A percentile compares a stretch with the other conserved stretches of the same genome.
phyloP scores from a whole-genome alignment of 2,888 invertebrate genomes.

The Ormyrus thymus region DNA sequence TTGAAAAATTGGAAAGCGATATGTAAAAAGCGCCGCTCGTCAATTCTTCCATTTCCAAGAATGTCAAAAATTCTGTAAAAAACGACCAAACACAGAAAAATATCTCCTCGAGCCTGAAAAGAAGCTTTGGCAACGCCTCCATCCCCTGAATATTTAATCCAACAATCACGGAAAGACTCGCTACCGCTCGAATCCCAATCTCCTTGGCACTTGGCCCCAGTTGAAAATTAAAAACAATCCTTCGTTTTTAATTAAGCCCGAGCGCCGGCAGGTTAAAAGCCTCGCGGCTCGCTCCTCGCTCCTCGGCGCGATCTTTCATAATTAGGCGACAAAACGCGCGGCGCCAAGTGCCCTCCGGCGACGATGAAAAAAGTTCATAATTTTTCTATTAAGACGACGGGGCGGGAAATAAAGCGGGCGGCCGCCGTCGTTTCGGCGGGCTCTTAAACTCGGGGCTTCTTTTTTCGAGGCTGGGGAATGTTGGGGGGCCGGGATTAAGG shows the following conservation, averaged over 20 bases:
- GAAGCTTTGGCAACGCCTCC: no score
- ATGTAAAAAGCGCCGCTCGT: no score
- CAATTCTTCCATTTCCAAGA: no score
- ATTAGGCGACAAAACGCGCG: conserved; percentile 61
- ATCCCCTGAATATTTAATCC: no score
- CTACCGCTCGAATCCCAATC: no score
- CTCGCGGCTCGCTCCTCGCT: conserved; percentile 50
- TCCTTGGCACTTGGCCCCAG: not conserved
- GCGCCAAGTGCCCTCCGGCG: conserved; percentile 68
- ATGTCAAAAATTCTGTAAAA: no score
- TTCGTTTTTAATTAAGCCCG: conserved; percentile 44
- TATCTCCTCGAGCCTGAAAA: no score
- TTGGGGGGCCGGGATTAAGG: no score
- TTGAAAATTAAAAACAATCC: conserved; percentile 45
- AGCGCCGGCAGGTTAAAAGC: conserved; percentile 3
- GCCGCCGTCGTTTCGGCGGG: not conserved
- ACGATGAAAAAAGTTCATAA: conserved; percentile 72
- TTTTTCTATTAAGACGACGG: conserved; percentile 73
- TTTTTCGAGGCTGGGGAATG: no score
- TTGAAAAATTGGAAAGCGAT: no score
- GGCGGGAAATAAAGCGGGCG: conserved; percentile 20
- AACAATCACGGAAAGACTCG: not conserved
- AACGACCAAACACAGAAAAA: no score
- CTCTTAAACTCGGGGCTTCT: not conserved
- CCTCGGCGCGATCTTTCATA: conserved; percentile 59